phyloP scores from a whole-genome alignment of 2,113 vertebrate species.

The Orcinus orca region DNA sequence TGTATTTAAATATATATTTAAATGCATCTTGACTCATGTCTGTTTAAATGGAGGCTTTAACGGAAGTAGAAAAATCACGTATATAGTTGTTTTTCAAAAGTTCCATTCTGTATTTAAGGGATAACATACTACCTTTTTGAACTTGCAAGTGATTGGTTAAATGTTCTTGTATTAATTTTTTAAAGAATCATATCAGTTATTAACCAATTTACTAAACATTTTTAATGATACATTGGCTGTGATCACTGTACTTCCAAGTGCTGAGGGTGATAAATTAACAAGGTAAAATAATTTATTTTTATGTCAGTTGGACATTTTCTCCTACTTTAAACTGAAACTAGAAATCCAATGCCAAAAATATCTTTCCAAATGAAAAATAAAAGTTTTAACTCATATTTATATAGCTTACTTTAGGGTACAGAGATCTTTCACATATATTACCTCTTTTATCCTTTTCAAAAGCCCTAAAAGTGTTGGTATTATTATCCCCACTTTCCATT shows the following conservation, averaged over 20 bases:
- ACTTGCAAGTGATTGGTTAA: background rate
- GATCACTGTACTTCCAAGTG: background rate
- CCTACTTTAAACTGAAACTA: slow-evolving; percentile 5
- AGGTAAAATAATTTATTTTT: slow-evolving; percentile 2
- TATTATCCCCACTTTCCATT: background rate
- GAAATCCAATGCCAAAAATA: slow-evolving; percentile 3
- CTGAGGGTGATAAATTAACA: background rate
- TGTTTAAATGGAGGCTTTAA: background rate
- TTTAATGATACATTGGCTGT: background rate
- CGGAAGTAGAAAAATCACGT: background rate
- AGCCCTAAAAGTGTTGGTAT: background rate
- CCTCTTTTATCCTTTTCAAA: background rate
- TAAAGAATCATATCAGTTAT: background rate
- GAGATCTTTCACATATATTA: background rate
- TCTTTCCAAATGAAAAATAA: slow-evolving; percentile 15
- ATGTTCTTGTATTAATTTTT: slow-evolving; percentile 6
- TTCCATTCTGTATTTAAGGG: slow-evolving; percentile 17
- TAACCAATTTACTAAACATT: slow-evolving; percentile 2
- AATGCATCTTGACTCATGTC: background rate
- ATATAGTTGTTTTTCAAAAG: background rate
- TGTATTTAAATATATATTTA: background rate
- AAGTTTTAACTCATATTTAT: background rate
- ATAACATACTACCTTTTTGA: background rate
- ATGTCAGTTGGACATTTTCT: background rate
- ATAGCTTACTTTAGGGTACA: background rate